Evolutionary conservation across 1,140 invertebrate species (phyloP).

Genomic region (Parasteatoda tepidariorum): DNA sequence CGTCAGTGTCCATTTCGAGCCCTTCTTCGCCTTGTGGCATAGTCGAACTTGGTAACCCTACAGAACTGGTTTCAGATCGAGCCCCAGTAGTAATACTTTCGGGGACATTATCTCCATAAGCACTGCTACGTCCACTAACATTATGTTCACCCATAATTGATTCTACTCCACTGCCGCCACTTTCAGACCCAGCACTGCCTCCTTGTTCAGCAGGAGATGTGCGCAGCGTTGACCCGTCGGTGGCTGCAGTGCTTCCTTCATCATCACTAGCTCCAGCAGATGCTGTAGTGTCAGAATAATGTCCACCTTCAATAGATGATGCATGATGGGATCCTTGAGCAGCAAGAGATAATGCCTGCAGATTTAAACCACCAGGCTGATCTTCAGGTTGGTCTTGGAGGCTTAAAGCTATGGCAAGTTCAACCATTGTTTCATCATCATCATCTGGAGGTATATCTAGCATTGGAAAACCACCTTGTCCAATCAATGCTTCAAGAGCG

Average conservation of each 20-base stretch:
- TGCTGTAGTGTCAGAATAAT: conserved; percentile 82
- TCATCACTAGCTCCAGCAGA: conserved; percentile 90
- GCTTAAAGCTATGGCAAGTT: conserved; percentile 93
- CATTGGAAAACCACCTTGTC: conserved; percentile 76
- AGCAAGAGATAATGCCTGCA: conserved; percentile 54
- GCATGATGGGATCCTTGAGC: conserved; percentile 58
- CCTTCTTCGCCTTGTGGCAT: conserved; percentile 66
- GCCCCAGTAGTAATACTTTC: conserved; percentile 69
- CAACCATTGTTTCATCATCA: conserved; percentile 96
- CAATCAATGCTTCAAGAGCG: conserved; percentile 78
- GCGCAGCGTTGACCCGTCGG: conserved; percentile 89
- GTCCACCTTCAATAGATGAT: conserved; percentile 70
- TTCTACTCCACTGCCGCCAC: conserved; percentile 85
- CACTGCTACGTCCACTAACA: conserved; percentile 86
- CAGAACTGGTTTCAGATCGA: conserved; percentile 73
- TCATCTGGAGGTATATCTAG: conserved; percentile 91
- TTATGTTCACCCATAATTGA: conserved; percentile 87
- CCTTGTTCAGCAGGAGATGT: conserved; percentile 88
- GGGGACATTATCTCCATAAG: conserved; percentile 79
- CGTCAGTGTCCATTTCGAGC: conserved; percentile 66
- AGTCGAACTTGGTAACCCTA: conserved; percentile 70
- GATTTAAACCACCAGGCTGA: conserved; percentile 60
- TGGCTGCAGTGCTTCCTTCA: conserved; percentile 93
- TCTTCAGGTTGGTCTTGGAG: conserved; percentile 75
- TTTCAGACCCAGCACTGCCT: conserved; percentile 81